A percentile compares a stretch with the other conserved stretches of the same genome.
phyloP scores from a whole-genome alignment of 1,140 invertebrate species.

The Papilio glaucus region DNA sequence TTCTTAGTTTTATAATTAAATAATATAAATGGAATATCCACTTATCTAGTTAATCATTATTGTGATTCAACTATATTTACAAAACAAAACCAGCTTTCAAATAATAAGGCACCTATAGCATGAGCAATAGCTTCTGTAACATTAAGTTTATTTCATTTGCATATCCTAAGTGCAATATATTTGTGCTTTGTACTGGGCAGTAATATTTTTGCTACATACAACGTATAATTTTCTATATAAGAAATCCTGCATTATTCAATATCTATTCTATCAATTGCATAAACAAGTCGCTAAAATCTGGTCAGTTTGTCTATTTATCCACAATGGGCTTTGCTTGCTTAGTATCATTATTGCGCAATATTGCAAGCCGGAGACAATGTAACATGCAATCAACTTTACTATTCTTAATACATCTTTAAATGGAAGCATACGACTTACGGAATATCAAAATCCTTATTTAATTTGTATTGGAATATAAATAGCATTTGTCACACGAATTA shows the following conservation, averaged over 20 bases:
- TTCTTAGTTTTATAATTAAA: constrained; percentile 39
- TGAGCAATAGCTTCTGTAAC: constrained; percentile 27
- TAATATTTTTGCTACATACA: constrained; percentile 13
- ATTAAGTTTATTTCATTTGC: constrained; percentile 33
- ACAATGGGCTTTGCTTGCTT: neutral
- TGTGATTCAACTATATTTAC: constrained; percentile 27
- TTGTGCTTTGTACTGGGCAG: constrained; percentile 43
- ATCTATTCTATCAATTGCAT: neutral
- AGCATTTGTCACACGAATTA: constrained; percentile 15
- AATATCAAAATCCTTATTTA: constrained; percentile 19
- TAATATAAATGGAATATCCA: constrained; percentile 40
- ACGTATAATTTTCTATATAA: constrained; percentile 6
- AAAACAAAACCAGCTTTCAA: constrained; percentile 34
- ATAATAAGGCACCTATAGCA: constrained; percentile 44
- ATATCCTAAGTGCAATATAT: constrained; percentile 38
- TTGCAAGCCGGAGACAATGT: too few relatives aligned
- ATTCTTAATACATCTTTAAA: neutral
- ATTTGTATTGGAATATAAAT: constrained; percentile 24
- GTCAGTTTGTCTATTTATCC: neutral
- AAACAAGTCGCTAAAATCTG: neutral
- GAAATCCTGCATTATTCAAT: constrained; percentile 3
- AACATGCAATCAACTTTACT: neutral
- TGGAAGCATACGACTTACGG: constrained; percentile 27
- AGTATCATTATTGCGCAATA: too few relatives aligned
- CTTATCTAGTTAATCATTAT: constrained; percentile 31